phyloP scores from a whole-genome alignment of 2,797 vertebrate genomes.

The Neostethus bicornis region DNA sequence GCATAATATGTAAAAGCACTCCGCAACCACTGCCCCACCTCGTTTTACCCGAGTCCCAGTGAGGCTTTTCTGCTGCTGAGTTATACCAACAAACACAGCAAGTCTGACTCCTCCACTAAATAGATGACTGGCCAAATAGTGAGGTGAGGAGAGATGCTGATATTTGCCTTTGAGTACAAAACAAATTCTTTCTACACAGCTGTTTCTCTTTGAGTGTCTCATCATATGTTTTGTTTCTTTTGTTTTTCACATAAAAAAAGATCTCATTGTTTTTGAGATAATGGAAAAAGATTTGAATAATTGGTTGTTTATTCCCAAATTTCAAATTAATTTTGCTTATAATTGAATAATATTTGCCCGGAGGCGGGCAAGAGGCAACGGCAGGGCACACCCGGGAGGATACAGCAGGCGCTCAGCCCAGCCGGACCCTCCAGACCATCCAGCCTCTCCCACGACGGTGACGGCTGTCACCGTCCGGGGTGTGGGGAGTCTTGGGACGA shows the following conservation, averaged over 20 bases:
- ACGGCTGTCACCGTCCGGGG: too few relatives aligned
- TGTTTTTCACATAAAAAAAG: constrained; percentile 11
- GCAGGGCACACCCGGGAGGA: too few relatives aligned
- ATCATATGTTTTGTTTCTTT: constrained; percentile 26
- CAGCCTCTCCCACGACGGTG: too few relatives aligned
- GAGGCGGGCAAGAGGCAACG: too few relatives aligned
- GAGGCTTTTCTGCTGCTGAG: constrained; percentile 54
- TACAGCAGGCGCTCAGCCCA: too few relatives aligned
- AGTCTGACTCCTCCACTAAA: constrained; percentile 53
- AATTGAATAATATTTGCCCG: too few relatives aligned
- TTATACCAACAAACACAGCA: constrained; percentile 44
- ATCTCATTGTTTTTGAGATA: too few relatives aligned
- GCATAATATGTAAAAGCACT: constrained; percentile 53
- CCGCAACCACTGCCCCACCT: constrained; percentile 2
- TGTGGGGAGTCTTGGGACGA: too few relatives aligned
- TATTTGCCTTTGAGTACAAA: constrained; percentile 22
- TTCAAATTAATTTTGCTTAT: too few relatives aligned
- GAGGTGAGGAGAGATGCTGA: constrained; percentile 26
- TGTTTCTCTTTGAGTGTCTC: constrained; percentile 26
- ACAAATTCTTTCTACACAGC: constrained; percentile 33
- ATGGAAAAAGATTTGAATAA: too few relatives aligned
- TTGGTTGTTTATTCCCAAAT: too few relatives aligned
- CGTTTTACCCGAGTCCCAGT: constrained; percentile 13
- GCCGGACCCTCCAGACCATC: too few relatives aligned
- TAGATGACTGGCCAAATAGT: constrained; percentile 39